Percentiles rank a stretch among this genome's conserved stretches.
These are phyloP conservation scores for Acrocyrtus sp. DNA, from an alignment of 2,888 invertebrate species.

Conservation along the genomic window DNA sequence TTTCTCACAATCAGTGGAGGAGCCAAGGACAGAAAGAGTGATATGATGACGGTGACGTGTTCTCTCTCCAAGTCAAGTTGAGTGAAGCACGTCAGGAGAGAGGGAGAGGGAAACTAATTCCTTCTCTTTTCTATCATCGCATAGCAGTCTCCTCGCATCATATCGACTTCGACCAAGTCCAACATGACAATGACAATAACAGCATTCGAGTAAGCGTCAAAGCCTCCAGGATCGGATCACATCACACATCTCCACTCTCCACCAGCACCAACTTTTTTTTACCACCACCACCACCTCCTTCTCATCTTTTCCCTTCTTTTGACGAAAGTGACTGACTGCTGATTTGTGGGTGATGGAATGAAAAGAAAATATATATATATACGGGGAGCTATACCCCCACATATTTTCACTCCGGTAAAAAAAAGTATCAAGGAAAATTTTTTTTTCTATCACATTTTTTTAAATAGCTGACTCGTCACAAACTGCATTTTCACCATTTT, in stretches of 20 bases:
- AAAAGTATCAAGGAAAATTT: too few relatives aligned
- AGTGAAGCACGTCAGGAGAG: slow-evolving; percentile 29
- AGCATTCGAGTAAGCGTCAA: slow-evolving; percentile 31
- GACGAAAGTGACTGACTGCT: slow-evolving; percentile 52
- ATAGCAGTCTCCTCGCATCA: background rate
- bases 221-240: slow-evolving; percentile 13
- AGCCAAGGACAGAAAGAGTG: slow-evolving; percentile 11
- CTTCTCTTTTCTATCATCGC: background rate
- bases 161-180: background rate
- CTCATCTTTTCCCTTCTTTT: slow-evolving; percentile 19
- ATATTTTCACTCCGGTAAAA: too few relatives aligned
- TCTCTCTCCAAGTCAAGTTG: slow-evolving; percentile 26
- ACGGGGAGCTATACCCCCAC: too few relatives aligned
- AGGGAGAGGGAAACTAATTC: too few relatives aligned
- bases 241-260: background rate
- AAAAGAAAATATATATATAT: slow-evolving; percentile 10
- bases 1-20: slow-evolving; percentile 17
- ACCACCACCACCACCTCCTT: slow-evolving; percentile 24
- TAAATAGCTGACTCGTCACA: background rate
- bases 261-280: slow-evolving; percentile 4
- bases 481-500: background rate
- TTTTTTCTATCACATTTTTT: background rate
- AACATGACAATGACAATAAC: slow-evolving; percentile 39
- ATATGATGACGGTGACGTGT: slow-evolving; percentile 3
- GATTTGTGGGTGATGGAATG: slow-evolving; percentile 50